These are phyloP conservation scores for Henricia sp. DNA, from an alignment of 53 echinoderm and acorn worm genomes.

Conservation along the genomic window DNA sequence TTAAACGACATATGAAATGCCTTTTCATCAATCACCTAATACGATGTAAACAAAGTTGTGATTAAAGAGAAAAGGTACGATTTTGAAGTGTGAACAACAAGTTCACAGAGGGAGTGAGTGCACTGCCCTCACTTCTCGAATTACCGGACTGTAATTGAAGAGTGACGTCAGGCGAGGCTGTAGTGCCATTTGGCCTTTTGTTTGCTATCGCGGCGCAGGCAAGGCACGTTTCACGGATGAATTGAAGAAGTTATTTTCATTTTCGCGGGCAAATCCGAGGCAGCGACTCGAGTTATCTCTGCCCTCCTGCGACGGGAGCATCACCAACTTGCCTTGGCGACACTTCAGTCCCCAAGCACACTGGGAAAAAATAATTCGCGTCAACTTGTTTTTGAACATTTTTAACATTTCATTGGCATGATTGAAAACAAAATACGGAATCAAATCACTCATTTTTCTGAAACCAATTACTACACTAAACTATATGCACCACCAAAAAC, in stretches of 20 bases:
- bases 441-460: too few species aligned
- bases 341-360: too few species aligned
- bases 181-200: conserved; percentile 98
- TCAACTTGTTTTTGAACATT: too few species aligned
- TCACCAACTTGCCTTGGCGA: too few species aligned
- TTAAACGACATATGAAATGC: too few species aligned
- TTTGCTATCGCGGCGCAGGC: conserved; percentile 88
- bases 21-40: too few species aligned
- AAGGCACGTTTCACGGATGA: conserved; percentile 91
- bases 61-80: conserved; percentile 19
- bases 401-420: too few species aligned
- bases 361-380: too few species aligned
- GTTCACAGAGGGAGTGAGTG: conserved; percentile 86
- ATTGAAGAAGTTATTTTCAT: conserved; percentile 73
- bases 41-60: neutral
- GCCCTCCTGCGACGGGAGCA: conserved; percentile 28
- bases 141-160: conserved; percentile 99
- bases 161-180: conserved; percentile 99
- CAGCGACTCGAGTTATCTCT: conserved; percentile 40
- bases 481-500: too few species aligned
- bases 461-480: too few species aligned
- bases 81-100: neutral
- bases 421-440: too few species aligned
- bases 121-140: conserved; percentile 97
- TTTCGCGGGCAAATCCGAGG: conserved; percentile 72